Conservation (phyloP, 2,113 vertebrate genomes). For the Nesogale talazaci region DNA sequence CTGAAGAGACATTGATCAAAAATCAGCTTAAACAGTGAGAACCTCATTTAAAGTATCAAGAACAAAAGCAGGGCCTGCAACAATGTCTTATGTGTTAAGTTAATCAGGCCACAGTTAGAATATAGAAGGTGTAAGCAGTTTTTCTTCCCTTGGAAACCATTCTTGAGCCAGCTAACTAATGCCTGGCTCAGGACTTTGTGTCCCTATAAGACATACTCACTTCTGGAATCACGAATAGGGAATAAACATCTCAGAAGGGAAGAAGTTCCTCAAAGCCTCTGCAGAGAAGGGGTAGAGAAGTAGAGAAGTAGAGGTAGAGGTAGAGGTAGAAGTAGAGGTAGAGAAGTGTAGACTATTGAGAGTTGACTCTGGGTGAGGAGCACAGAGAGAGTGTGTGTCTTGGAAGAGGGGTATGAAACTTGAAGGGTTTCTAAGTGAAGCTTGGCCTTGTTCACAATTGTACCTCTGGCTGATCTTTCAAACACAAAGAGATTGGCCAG, state of each 20-base stretch:
- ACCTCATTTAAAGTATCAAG: not conserved
- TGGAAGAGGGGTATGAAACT: not conserved
- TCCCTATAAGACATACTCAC: not conserved
- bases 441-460: not conserved
- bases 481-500: constrained; percentile 30
- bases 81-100: not conserved
- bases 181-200: not conserved
- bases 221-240: not conserved
- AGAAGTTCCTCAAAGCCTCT: not conserved
- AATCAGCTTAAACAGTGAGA: not conserved
- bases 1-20: not conserved
- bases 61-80: not conserved
- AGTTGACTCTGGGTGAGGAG: not conserved
- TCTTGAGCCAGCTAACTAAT: not conserved
- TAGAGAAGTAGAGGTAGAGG: not conserved
- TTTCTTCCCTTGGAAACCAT: not conserved
- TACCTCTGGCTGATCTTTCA: not conserved
- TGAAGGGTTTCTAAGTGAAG: not conserved
- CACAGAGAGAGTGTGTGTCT: not conserved
- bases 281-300: not conserved
- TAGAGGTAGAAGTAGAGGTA: not conserved
- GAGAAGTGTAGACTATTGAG: not conserved
- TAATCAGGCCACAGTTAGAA: not conserved
- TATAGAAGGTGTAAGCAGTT: not conserved
- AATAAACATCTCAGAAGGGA: not conserved